Base-by-base conservation (phyloP, 2,113 vertebrate species). In the Callaeas wilsoni region DNA sequence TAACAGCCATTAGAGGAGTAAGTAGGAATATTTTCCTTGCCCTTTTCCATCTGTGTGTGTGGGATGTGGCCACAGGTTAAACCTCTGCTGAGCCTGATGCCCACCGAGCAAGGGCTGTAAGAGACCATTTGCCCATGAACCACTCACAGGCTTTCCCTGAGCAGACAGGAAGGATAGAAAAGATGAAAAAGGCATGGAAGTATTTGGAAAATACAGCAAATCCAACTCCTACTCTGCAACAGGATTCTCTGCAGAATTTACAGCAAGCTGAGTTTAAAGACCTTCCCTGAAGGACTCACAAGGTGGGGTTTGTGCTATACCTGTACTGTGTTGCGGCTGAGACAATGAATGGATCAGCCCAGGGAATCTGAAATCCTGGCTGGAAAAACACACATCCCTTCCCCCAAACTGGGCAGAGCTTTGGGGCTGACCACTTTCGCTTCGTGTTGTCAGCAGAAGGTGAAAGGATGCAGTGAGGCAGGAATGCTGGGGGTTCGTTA, bases 401-500 rank as follows among this genome's bases (percentile, higher is more conserved):
- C 46, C 81, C 62, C 64, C 55, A 21, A 1, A 55, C 20, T 41
- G 37, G 27, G 33, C 30, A 7, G 32, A 39, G n/a, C 49, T 82
- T 62, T 83, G 30, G 79, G 92, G 84, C 59, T 17, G 62, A 94
- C 65, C 73, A 73, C 62, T 93, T 97, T 88, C 82, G 4, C 79
- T 94, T 71, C 1, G 3, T 90, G 50, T 29, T 91, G 78, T 91
- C 93, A 97, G 88, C 90, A 74, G 87, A 96, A 96, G 95, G 91
- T 95, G 94, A 97, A 97, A 96, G 89, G 81, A 92, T 96, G 94
- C 88, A 94, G 78, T 84, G 53, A 68, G 53, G 52, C 89, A 96
- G 96, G 93, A 97, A 96, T 95, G 78, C 92, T 94, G 95, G 73
- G 60, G 78, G 86, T 86, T 90, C 92, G 89, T 98, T 98, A 98